phyloP scores from a whole-genome alignment of 1,140 invertebrate genomes.

The Adelges cooleyi region DNA sequence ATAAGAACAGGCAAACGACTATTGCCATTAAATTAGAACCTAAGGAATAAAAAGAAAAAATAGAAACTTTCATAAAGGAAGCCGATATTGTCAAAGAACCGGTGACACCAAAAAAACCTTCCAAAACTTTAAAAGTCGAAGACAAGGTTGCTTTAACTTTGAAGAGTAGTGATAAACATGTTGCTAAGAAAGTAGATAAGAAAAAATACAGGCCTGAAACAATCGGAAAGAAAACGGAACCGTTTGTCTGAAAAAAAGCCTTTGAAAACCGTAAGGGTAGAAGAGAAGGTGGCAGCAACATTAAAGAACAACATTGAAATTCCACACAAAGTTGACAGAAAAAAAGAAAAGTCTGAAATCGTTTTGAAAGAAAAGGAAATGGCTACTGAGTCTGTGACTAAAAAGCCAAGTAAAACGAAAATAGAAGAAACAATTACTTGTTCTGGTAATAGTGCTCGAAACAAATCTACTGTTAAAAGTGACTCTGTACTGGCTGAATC shows the following conservation, averaged over 20 bases:
- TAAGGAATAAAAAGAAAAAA: slow-evolving; percentile 19
- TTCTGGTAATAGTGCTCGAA: background rate
- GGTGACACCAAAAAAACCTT: background rate
- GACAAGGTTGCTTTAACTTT: background rate
- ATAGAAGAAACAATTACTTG: background rate
- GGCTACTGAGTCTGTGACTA: too few relatives aligned
- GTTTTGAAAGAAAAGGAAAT: too few relatives aligned
- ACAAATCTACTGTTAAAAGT: background rate
- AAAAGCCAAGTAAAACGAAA: background rate
- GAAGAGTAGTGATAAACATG: background rate
- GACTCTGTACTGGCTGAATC: background rate
- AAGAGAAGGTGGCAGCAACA: too few relatives aligned
- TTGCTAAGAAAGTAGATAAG: slow-evolving; percentile 18
- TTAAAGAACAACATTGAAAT: too few relatives aligned
- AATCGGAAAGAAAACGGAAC: too few relatives aligned
- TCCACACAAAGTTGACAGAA: background rate
- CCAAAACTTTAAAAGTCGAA: background rate
- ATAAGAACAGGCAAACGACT: slow-evolving; percentile 2
- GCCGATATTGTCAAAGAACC: background rate
- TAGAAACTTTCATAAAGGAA: background rate
- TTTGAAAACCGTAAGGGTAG: too few relatives aligned
- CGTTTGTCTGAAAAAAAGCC: too few relatives aligned
- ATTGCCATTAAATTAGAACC: background rate
- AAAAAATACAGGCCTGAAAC: background rate
- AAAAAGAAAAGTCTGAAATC: too few relatives aligned